Conservation (phyloP, 2,113 vertebrate genomes). For the Alethe castanea region DNA sequence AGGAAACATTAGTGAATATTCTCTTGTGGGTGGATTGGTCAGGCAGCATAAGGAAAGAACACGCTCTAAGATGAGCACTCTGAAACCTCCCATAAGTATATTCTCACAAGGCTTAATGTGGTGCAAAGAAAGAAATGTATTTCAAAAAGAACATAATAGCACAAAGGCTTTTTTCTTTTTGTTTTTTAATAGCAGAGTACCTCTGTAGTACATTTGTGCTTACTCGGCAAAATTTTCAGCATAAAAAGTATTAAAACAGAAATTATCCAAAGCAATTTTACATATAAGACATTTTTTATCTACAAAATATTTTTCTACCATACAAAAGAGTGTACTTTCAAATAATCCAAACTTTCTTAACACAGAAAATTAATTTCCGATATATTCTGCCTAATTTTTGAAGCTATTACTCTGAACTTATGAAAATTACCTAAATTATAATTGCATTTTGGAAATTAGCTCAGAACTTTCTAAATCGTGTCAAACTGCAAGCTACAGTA, state of each 20-base stretch:
- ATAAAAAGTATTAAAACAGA: not conserved
- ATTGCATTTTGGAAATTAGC: not conserved
- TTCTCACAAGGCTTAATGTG: not conserved
- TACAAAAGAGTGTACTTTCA: not conserved
- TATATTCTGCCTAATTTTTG: not conserved
- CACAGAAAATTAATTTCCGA: not conserved
- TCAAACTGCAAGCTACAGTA: not conserved
- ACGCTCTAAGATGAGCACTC: not conserved
- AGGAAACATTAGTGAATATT: not conserved
- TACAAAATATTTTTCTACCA: not conserved
- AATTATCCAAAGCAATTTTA: not conserved
- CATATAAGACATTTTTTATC: not conserved
- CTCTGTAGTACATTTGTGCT: not conserved
- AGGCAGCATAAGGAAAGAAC: not conserved
- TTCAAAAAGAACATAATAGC: not conserved
- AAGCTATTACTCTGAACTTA: not conserved
- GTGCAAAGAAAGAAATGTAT: not conserved
- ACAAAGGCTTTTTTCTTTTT: not conserved
- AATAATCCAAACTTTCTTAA: not conserved
- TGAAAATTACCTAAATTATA: not conserved
- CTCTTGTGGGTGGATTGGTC: not conserved
- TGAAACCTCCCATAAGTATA: not conserved
- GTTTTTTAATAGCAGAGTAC: not conserved
- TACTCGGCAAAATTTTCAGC: not conserved
- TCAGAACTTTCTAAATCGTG: not conserved